Evolutionary conservation across 2,113 vertebrate species (phyloP), one percentile per base, ranked within the genome.

Genomic region (Phaethon lepturus): DNA sequence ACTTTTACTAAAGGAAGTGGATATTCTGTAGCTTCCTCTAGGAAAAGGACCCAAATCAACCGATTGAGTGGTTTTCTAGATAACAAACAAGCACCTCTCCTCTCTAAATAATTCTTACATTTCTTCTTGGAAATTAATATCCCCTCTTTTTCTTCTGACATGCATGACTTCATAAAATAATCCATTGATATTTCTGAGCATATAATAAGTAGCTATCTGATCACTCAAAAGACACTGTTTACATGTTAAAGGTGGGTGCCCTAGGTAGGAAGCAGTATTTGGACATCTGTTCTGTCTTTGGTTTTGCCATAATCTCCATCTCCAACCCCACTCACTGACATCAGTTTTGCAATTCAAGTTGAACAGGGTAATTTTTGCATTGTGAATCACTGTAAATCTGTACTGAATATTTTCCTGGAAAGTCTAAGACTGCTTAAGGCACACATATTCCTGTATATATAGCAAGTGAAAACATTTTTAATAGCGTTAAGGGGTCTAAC

Each of bases 331-430:
- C 33, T 85, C n/a, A 55, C 24, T 78, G 50, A 68, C 60, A 81
- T 72, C 13, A 68, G 24, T 75, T 93, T 86, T 93, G 73, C 19
- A 81, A 81, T 82, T 67, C 24, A 89, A 85, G 35, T 49, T 79
- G 33, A 96, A 87, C 18, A 71, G 45, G n/a, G 31, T 78, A 82
- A 93, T 91, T 78, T 89, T 62, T 92, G 93, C 58, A 52, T 55
- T 93, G 79, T 73, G 90, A 92, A 90, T 74, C 45, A 56, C 90
- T 69, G n/a, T 50, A 90, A 96, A 82, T 93, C 80, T 89, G 24
- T 91, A 86, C 58, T 66, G 86, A 78, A 68, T 91, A 69, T 95
- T 87, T 97, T 95, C 62, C 73, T 95, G 94, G 83, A 93, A 96
- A 94, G 77, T 66, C 64, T 74, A 72, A 81, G 44, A 20, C 62